phyloP scores from a whole-genome alignment of 2,888 invertebrate genomes.

The Eupithecia subumbrata region DNA sequence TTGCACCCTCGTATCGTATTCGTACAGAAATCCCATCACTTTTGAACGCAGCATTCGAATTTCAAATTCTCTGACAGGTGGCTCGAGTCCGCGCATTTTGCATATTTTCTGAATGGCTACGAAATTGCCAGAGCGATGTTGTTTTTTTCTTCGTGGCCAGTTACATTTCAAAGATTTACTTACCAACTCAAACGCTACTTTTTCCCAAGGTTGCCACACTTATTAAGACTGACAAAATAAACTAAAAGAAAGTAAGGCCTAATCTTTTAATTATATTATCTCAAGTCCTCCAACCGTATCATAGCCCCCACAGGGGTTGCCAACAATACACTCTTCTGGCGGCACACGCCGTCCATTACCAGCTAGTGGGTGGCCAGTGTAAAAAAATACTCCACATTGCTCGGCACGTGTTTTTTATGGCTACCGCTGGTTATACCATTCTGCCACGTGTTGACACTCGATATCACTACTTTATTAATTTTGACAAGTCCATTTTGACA shows the following conservation, averaged over 20 bases:
- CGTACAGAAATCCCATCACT: constrained; percentile 61
- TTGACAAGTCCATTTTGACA: constrained; percentile 60
- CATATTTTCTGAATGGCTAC: constrained; percentile 35
- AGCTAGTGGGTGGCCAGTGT: constrained; percentile 47
- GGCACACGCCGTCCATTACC: constrained; percentile 76
- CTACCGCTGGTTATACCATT: constrained; percentile 32
- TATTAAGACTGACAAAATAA: background rate
- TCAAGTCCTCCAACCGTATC: constrained; percentile 28
- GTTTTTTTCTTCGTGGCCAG: constrained; percentile 3
- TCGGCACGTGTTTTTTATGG: constrained; percentile 37
- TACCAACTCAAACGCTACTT: background rate
- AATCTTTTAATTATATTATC: constrained; percentile 27
- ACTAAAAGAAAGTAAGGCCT: background rate
- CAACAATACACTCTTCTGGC: constrained; percentile 64
- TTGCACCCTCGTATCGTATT: constrained; percentile 53
- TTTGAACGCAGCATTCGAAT: constrained; percentile 59
- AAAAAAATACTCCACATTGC: constrained; percentile 55
- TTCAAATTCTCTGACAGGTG: constrained; percentile 55
- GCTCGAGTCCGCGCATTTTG: constrained; percentile 36
- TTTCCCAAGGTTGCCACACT: background rate
- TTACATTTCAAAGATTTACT: background rate
- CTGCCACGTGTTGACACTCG: constrained; percentile 72
- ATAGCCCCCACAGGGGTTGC: constrained; percentile 32
- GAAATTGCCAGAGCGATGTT: constrained; percentile 9
- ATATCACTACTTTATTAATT: constrained; percentile 76